Percentiles rank a stretch among this genome's conserved stretches.
phyloP scores from a whole-genome alignment of 2,113 vertebrate species.

The Syngnathus typhle region DNA sequence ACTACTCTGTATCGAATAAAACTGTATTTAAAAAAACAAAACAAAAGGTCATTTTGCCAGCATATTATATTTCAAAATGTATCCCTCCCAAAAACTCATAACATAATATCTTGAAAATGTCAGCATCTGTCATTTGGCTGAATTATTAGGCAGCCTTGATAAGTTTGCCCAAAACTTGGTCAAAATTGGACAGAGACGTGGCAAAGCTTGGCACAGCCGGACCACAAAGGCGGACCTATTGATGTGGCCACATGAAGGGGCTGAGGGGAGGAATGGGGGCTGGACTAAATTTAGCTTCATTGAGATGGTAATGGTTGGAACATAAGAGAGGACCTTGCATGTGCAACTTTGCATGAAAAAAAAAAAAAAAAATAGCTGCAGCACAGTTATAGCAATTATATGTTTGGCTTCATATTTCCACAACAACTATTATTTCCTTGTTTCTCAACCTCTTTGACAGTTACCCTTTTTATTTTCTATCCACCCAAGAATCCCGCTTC shows the following conservation, averaged over 20 bases:
- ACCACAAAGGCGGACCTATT: conserved; percentile 51
- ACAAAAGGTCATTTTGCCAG: not conserved
- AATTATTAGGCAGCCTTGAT: not conserved
- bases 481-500: conserved; percentile 56
- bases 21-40: not conserved
- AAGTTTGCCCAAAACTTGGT: conserved; percentile 14
- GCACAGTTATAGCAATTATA: conserved; percentile 12
- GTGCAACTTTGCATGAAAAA: not conserved
- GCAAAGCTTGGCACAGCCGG: conserved; percentile 31
- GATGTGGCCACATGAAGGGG: conserved; percentile 63
- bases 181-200: conserved; percentile 28
- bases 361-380: not conserved
- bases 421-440: conserved; percentile 6
- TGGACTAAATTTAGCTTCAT: conserved; percentile 65
- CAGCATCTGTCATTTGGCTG: not conserved
- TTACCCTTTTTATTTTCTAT: conserved; percentile 12
- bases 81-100: not conserved
- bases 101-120: not conserved
- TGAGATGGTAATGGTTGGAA: conserved; percentile 65
- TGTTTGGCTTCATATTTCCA: not conserved
- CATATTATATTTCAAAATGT: not conserved
- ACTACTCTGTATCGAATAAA: not conserved
- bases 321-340: conserved; percentile 43
- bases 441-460: conserved; percentile 10
- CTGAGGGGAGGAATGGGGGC: conserved; percentile 8